Evolutionary conservation across 2,888 invertebrate genomes (phyloP).

Genomic region (Cremastinae sp.): DNA sequence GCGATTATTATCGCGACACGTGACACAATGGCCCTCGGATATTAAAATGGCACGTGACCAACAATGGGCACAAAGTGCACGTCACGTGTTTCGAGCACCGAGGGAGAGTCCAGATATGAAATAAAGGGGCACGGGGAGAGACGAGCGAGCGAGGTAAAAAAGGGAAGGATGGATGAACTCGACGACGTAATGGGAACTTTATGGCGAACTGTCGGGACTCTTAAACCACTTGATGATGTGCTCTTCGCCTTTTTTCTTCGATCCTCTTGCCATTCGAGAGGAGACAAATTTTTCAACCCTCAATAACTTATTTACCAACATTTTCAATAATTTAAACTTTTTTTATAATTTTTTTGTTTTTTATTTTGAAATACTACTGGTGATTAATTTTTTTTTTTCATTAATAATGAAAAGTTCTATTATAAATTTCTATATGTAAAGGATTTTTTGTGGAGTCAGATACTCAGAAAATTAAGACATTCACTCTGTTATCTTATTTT

Average conservation of each 20-base stretch:
- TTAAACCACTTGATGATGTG: constrained; percentile 60
- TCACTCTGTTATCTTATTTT: too few relatives aligned
- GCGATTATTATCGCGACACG: constrained; percentile 66
- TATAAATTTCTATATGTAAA: background rate
- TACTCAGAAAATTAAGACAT: too few relatives aligned
- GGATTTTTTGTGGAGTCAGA: too few relatives aligned
- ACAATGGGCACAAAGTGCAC: constrained; percentile 75
- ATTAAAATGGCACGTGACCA: constrained; percentile 77
- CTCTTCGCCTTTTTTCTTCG: constrained; percentile 48
- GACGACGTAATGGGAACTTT: constrained; percentile 63
- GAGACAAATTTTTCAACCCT: too few relatives aligned
- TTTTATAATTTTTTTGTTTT: background rate
- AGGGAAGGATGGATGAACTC: constrained; percentile 38
- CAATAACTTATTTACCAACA: too few relatives aligned
- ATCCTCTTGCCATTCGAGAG: constrained; percentile 37
- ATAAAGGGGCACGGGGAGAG: constrained; percentile 22
- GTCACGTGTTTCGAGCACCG: constrained; percentile 71
- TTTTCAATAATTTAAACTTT: background rate
- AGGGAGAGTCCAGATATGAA: constrained; percentile 48
- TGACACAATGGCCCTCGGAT: constrained; percentile 68
- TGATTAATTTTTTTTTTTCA: too few relatives aligned
- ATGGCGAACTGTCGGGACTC: constrained; percentile 52
- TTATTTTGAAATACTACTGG: background rate
- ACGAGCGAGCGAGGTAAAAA: constrained; percentile 33
- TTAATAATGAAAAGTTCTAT: background rate